Percentiles rank a stretch among this genome's conserved stretches.
phyloP scores from a whole-genome alignment of 2,888 invertebrate genomes.

The Nipponacmea schrenckii region DNA sequence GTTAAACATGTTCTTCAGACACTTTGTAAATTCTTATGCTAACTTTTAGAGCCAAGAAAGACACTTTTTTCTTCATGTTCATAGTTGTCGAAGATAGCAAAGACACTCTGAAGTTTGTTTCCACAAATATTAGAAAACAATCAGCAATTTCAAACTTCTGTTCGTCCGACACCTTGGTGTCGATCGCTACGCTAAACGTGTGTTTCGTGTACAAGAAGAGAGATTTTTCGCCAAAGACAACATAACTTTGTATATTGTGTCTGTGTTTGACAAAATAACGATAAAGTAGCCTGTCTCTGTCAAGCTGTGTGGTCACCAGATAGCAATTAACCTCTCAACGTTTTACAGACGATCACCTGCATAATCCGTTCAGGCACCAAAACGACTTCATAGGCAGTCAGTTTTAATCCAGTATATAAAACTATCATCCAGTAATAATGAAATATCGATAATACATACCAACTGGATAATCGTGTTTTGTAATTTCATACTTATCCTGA shows the following conservation, averaged over 20 bases:
- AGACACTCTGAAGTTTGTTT: conserved; percentile 7
- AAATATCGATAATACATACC: too few species aligned
- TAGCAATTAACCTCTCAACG: neutral
- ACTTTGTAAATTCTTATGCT: conserved; percentile 6
- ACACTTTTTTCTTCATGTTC: neutral
- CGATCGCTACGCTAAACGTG: conserved; percentile 1
- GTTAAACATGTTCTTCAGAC: neutral
- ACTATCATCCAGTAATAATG: too few species aligned
- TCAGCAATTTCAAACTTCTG: conserved; percentile 5
- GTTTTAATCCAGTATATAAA: neutral
- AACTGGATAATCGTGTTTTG: neutral
- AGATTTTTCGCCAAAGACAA: conserved; percentile 2
- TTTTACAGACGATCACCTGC: too few species aligned
- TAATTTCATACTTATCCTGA: neutral
- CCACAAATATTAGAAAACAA: conserved; percentile 6
- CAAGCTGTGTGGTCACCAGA: neutral
- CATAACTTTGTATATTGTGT: neutral
- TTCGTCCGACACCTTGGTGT: neutral
- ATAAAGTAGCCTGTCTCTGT: neutral
- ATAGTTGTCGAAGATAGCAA: neutral
- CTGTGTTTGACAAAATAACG: neutral
- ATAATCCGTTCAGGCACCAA: neutral
- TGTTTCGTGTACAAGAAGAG: neutral
- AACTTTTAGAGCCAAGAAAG: neutral
- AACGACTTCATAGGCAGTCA: neutral